Evolutionary conservation across 2,113 vertebrate species (phyloP), one percentile per base, ranked within the genome.

Genomic region (Catharus fuscescens): DNA sequence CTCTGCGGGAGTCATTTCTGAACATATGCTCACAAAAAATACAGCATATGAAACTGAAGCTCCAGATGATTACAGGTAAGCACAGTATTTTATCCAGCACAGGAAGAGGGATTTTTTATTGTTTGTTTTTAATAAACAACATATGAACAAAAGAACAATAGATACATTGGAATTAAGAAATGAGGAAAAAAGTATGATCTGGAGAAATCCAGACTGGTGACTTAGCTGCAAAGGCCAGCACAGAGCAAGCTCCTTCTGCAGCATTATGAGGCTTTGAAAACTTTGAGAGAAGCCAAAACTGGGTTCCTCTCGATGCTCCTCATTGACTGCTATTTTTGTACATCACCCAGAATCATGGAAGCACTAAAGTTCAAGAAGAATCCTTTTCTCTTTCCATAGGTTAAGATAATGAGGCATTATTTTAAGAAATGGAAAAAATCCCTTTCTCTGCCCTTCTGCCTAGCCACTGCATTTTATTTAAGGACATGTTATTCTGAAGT

Each of bases 401-500:
- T 97, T 97, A 95, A 96, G 97, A 94, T 97, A 96, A 97, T 77
- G 57, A 97, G 87, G 53, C 80, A 85, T 62, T 88, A 85, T 86
- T 80, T 80, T 52, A 80, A 90, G 50, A 50, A 61, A 85, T 57
- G 67, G 13, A 40, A 84, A 56, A 72, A 42, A 59, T 4, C 4
- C 26, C 11, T 9, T 78, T 11, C 18, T 36, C 34, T 59, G 18
- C 15, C 28, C 45, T 48, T 20, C 53, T 59, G 65, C 25, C 18
- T 42, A 84, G 12, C 26, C 47, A 25, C 40, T 20, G 28, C 31
- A 29, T 72, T 85, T 72, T 95, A 96, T 98, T 88, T 92, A 91
- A 91, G 95, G 86, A 87, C 77, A 78, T 72, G 77, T 95, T 97
- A 97, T 96, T 96, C 96, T 95, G 90, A 96, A 98, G 97, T 96